Percentiles rank a stretch among this genome's conserved stretches.
phyloP scores from a whole-genome alignment of 2,797 vertebrate genomes.

The Cottoperca gobio region DNA sequence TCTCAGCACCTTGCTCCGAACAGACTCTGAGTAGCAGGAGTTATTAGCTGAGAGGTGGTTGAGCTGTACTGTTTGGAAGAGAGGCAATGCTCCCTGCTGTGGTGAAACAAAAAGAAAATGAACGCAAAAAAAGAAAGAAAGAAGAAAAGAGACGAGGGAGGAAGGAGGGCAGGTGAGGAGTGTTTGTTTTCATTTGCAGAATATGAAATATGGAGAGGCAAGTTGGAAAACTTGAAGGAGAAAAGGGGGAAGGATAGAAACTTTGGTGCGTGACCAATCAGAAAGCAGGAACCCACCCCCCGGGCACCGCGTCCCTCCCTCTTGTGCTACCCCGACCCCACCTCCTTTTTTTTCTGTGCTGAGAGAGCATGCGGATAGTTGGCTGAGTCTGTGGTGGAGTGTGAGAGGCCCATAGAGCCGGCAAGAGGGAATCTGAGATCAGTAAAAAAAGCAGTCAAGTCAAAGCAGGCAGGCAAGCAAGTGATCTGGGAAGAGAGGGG shows the following conservation, averaged over 20 bases:
- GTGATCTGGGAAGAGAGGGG: constrained; percentile 39
- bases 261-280: constrained; percentile 60
- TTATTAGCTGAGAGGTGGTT: constrained; percentile 8
- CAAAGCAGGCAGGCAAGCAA: constrained; percentile 32
- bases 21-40: background rate
- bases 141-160: constrained; percentile 3
- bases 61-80: constrained; percentile 2
- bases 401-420: constrained; percentile 75
- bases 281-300: constrained; percentile 34
- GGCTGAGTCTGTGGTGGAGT: constrained; percentile 62
- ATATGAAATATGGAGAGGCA: constrained; percentile 71
- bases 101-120: constrained; percentile 27
- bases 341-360: constrained; percentile 52
- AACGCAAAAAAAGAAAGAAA: constrained; percentile 18
- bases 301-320: constrained; percentile 46
- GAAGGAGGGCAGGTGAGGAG: constrained; percentile 14
- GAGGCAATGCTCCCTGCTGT: constrained; percentile 19
- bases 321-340: constrained; percentile 45
- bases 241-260: constrained; percentile 46
- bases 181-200: constrained; percentile 73
- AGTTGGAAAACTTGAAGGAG: constrained; percentile 54
- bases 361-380: constrained; percentile 69
- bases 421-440: constrained; percentile 73
- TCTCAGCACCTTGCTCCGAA: background rate
- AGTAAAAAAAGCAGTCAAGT: constrained; percentile 58